phyloP scores from a whole-genome alignment of 2,113 vertebrate genomes.

The Mus musculus region GRCm39 chr4:139380501-139381000 shows the following conservation, averaged over 20 bases:
- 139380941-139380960: fast-evolving
- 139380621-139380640: not conserved
- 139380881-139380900: not conserved
- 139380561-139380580: not conserved
- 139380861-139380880: not conserved
- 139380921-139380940: not conserved
- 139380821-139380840: not conserved
- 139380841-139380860: not conserved
- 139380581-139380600: not conserved
- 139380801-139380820: conserved; percentile 65
- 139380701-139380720: not conserved
- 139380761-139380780: not conserved
- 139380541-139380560: not conserved
- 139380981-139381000: conserved; percentile 88
- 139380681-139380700: not conserved
- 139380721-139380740: not conserved
- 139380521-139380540: too few species aligned
- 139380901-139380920: not conserved
- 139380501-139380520: not conserved
- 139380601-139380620: too few species aligned
- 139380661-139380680: not conserved
- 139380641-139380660: not conserved
- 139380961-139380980: conserved; percentile 85
- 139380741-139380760: not conserved
- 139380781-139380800: conserved; percentile 68